phyloP scores from a whole-genome alignment of 2,888 invertebrate genomes.

The Gnatocerus cornutus region DNA sequence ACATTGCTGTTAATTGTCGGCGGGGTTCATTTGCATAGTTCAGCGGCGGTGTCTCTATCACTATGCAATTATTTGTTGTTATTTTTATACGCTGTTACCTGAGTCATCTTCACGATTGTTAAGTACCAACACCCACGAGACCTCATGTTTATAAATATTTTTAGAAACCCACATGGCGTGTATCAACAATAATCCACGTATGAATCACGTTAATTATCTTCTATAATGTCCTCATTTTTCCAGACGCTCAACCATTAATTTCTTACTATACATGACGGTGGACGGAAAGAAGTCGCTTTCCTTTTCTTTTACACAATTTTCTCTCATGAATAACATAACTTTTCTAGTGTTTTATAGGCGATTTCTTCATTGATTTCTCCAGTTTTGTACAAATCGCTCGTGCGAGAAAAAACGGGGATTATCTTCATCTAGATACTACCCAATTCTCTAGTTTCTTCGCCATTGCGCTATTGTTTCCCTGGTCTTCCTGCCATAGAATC shows the following conservation, averaged over 20 bases:
- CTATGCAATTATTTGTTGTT: slow-evolving; percentile 18
- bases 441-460: slow-evolving; percentile 24
- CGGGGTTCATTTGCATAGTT: slow-evolving; percentile 12
- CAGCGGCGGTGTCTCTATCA: slow-evolving; percentile 12
- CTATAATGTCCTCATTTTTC: slow-evolving; percentile 36
- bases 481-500: slow-evolving; percentile 15
- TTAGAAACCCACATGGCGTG: slow-evolving; percentile 34
- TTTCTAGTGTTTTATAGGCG: not conserved
- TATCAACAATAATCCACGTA: slow-evolving; percentile 23
- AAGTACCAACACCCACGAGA: slow-evolving; percentile 34
- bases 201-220: slow-evolving; percentile 41
- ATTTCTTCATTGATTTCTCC: not conserved
- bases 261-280: slow-evolving; percentile 7
- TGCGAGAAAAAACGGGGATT: slow-evolving; percentile 5
- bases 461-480: slow-evolving; percentile 7
- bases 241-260: slow-evolving; percentile 25
- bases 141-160: slow-evolving; percentile 40
- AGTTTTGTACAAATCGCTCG: not conserved
- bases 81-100: slow-evolving; percentile 29
- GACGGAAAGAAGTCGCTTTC: slow-evolving; percentile 1
- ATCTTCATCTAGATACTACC: slow-evolving; percentile 19
- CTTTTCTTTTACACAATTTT: slow-evolving; percentile 8
- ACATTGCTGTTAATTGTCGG: slow-evolving; percentile 14
- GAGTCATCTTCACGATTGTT: slow-evolving; percentile 33
- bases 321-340: slow-evolving; percentile 9